Evolutionary conservation across 2,888 invertebrate species (phyloP).

Genomic region (Chydorus sphaericus): DNA sequence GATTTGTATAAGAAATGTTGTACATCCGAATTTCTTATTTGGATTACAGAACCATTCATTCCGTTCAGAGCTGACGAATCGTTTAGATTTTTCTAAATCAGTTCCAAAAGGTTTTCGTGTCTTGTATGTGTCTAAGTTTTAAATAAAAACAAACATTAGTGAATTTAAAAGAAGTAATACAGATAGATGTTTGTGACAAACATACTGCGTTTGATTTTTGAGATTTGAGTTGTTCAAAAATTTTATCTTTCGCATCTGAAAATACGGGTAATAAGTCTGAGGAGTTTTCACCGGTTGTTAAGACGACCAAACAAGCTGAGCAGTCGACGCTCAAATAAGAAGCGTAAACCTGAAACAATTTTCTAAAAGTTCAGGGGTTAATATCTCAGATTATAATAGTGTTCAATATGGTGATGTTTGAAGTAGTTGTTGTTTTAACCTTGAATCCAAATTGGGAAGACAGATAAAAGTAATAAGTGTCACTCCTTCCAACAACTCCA

Average conservation of each 20-base stretch:
- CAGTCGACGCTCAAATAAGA: constrained; percentile 91
- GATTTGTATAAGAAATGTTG: constrained; percentile 92
- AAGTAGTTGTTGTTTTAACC: constrained; percentile 29
- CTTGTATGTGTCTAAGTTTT: constrained; percentile 48
- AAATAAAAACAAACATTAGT: constrained; percentile 4
- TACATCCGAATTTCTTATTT: constrained; percentile 63
- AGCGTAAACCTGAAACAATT: constrained; percentile 90
- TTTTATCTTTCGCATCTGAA: constrained; percentile 77
- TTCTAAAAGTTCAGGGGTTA: constrained; percentile 43
- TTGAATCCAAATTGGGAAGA: constrained; percentile 86
- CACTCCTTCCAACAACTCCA: constrained; percentile 82
- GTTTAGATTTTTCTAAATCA: constrained; percentile 76
- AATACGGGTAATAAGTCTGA: constrained; percentile 77
- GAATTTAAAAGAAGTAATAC: background rate
- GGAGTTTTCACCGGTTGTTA: constrained; percentile 90
- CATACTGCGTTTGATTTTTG: too few species aligned
- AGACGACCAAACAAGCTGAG: constrained; percentile 74
- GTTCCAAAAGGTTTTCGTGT: constrained; percentile 56
- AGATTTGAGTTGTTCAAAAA: too few species aligned
- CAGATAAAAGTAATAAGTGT: constrained; percentile 98
- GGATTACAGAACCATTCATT: constrained; percentile 27
- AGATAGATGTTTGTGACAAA: constrained; percentile 28
- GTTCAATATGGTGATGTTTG: too few species aligned
- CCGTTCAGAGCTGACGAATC: too few species aligned
- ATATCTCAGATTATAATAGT: too few species aligned